Conservation (phyloP, 2,888 invertebrate genomes). For the Abrostola tripartita region DNA sequence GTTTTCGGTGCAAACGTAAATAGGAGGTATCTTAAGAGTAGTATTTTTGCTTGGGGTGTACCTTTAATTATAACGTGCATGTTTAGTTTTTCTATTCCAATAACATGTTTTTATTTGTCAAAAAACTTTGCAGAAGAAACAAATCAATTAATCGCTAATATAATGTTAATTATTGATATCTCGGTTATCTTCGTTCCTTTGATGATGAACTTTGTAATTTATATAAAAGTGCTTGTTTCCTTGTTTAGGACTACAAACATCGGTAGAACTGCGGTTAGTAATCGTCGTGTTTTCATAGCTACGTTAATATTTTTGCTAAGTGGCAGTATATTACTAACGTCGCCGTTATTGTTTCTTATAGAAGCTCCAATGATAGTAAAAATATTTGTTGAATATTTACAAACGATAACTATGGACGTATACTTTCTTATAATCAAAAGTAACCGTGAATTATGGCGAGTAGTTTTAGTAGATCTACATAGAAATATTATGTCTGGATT, state of each 20-base stretch:
- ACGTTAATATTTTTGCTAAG: slow-evolving; percentile 14
- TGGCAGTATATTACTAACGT: background rate
- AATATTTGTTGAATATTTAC: background rate
- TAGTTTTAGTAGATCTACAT: background rate
- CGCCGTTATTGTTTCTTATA: background rate
- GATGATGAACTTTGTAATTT: slow-evolving; percentile 7
- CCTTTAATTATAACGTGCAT: slow-evolving; percentile 11
- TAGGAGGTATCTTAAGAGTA: slow-evolving; percentile 24
- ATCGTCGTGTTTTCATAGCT: slow-evolving; percentile 10
- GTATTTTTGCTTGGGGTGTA: slow-evolving; percentile 26
- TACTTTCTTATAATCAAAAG: slow-evolving; percentile 13
- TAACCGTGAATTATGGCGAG: slow-evolving; percentile 9
- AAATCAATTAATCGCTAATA: background rate
- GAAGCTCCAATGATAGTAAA: background rate
- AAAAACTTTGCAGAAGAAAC: slow-evolving; percentile 6
- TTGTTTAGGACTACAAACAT: slow-evolving; percentile 9
- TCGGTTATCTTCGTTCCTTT: slow-evolving; percentile 1
- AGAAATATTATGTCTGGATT: background rate
- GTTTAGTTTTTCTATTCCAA: background rate
- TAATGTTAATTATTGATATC: background rate
- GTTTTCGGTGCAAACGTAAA: slow-evolving; percentile 16
- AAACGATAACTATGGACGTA: slow-evolving; percentile 1
- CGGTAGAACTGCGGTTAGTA: background rate
- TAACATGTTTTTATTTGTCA: background rate
- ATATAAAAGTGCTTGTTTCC: slow-evolving; percentile 6